Evolutionary conservation across 2,113 vertebrate species (phyloP).

Genomic region (Ophiodon elongatus): DNA sequence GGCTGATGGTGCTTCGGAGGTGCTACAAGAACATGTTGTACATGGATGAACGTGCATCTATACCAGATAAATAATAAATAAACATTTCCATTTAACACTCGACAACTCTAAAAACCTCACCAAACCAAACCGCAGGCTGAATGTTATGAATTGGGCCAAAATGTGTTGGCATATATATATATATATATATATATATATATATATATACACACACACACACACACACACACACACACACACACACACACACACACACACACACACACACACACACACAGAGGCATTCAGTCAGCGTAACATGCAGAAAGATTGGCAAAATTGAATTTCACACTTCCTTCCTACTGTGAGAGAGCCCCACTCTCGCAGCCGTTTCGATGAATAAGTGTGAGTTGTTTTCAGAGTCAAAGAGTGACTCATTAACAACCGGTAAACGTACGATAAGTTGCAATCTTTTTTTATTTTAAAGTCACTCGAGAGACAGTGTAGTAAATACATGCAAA

Average conservation of each 20-base stretch:
- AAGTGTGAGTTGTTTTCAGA: not conserved
- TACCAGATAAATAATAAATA: conserved; percentile 5
- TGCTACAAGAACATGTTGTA: conserved; percentile 11
- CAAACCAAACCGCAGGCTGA: not conserved
- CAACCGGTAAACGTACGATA: not conserved
- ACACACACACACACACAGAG: not conserved
- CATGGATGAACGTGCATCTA: not conserved
- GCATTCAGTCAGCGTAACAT: not conserved
- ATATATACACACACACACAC: not conserved
- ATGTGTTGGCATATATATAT: too few species aligned
- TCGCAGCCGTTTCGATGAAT: not conserved
- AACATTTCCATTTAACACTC: not conserved
- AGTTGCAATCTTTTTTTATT: not conserved
- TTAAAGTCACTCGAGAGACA: not conserved
- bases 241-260: not conserved
- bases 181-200: too few species aligned
- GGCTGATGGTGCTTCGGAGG: not conserved
- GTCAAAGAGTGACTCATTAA: conserved; percentile 29
- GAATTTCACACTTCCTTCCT: conserved; percentile 61
- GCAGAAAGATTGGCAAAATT: conserved; percentile 2
- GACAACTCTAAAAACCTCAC: not conserved
- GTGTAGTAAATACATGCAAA: not conserved
- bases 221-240: not conserved
- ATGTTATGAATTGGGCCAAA: conserved; percentile 1
- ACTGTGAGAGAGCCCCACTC: not conserved